Conservation (phyloP, 2,797 vertebrate species). For the Anisognathus igniventris region DNA sequence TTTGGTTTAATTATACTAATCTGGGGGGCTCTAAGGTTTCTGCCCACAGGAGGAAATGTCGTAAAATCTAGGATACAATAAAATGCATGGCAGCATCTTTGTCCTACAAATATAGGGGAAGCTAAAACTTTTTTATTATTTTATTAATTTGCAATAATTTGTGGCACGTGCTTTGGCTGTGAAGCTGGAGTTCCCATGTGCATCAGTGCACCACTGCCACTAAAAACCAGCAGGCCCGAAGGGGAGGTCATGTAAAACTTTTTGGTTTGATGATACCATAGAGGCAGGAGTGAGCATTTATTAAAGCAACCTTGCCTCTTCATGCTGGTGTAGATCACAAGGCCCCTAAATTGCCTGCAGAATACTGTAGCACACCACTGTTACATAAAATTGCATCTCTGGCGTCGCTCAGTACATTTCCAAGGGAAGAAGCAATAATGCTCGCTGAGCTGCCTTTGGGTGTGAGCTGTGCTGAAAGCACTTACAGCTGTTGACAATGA, state of each 20-base stretch:
- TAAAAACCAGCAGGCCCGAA: not conserved
- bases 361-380: rapidly evolving
- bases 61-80: not conserved
- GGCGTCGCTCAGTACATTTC: not conserved
- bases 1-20: not conserved
- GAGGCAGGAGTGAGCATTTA: not conserved
- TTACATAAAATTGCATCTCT: not conserved
- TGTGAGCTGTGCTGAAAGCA: not conserved
- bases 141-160: not conserved
- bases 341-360: not conserved
- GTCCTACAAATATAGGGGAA: not conserved
- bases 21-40: not conserved
- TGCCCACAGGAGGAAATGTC: not conserved
- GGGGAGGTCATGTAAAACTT: not conserved
- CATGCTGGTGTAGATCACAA: not conserved
- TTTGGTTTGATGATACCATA: not conserved
- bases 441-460: not conserved
- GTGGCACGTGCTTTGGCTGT: not conserved
- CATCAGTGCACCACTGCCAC: not conserved
- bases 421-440: not conserved
- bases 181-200: not conserved
- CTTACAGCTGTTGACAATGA: not conserved
- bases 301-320: not conserved
- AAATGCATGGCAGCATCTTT: not conserved
- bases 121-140: not conserved